Conservation (phyloP, 1,140 invertebrate species). For the Apolygus lucorum region DNA sequence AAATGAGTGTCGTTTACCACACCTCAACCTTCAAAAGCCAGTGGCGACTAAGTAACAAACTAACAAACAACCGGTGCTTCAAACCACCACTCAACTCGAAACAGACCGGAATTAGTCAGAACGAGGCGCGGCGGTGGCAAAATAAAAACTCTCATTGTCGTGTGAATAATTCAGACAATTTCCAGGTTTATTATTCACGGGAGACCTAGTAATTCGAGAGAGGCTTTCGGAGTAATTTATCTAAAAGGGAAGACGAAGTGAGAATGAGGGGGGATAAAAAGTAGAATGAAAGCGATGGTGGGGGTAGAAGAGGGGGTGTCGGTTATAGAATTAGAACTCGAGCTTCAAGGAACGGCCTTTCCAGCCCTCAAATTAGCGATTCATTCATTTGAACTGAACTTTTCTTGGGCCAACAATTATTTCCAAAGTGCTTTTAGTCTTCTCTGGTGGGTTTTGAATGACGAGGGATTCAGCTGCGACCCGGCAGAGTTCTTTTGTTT, state of each 20-base stretch:
- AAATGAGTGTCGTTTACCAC: too few species aligned
- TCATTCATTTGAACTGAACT: slow-evolving; percentile 9
- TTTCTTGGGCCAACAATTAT: slow-evolving; percentile 7
- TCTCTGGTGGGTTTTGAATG: too few species aligned
- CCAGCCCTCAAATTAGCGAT: slow-evolving; percentile 10
- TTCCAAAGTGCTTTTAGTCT: slow-evolving; percentile 2
- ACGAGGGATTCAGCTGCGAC: too few species aligned
- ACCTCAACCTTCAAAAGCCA: too few species aligned
- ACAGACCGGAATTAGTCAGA: too few species aligned
- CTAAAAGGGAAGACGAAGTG: background rate
- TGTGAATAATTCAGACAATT: slow-evolving; percentile 8
- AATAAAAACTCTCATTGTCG: slow-evolving; percentile 2
- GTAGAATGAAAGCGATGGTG: too few species aligned
- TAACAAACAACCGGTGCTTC: too few species aligned
- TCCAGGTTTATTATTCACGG: slow-evolving; percentile 8
- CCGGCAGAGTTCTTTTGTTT: too few species aligned
- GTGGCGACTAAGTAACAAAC: too few species aligned
- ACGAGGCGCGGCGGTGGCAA: too few species aligned
- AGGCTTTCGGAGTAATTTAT: slow-evolving; percentile 7
- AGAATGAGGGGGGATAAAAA: background rate
- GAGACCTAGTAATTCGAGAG: background rate
- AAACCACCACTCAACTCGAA: too few species aligned
- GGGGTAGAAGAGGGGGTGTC: background rate
- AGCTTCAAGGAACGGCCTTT: background rate
- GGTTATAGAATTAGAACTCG: slow-evolving; percentile 6